Conservation (phyloP, 2,113 vertebrate species). For the Xenotilapia caudafasciata region DNA sequence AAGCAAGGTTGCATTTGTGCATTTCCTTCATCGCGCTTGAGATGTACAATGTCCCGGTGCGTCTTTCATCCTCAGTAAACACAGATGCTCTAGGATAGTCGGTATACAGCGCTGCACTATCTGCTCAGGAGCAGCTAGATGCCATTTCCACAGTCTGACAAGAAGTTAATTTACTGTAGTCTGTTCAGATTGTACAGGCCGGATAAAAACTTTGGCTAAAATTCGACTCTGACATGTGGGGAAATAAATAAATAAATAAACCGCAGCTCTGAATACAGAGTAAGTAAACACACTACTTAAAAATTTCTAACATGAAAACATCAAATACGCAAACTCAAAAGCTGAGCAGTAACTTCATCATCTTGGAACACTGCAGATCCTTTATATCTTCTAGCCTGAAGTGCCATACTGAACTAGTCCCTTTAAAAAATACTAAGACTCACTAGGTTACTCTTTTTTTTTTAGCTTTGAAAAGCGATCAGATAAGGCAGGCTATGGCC, state of each 20-base stretch:
- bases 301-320: neutral
- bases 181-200: neutral
- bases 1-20: slow-evolving; percentile 47
- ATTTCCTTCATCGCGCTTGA: slow-evolving; percentile 31
- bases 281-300: neutral
- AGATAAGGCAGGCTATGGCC: slow-evolving; percentile 44
- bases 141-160: slow-evolving; percentile 18
- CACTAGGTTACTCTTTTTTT: slow-evolving; percentile 26
- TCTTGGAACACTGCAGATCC: slow-evolving; percentile 21
- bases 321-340: neutral
- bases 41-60: slow-evolving; percentile 32
- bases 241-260: neutral
- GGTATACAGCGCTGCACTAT: slow-evolving; percentile 1
- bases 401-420: slow-evolving; percentile 25
- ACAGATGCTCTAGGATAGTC: slow-evolving; percentile 39
- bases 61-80: slow-evolving; percentile 56
- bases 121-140: slow-evolving; percentile 45
- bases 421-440: slow-evolving; percentile 46
- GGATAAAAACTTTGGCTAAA: slow-evolving; percentile 1
- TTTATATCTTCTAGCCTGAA: slow-evolving; percentile 12
- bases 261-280: neutral
- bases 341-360: slow-evolving; percentile 29
- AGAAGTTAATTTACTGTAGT: slow-evolving; percentile 15
- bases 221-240: neutral
- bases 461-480: slow-evolving; percentile 50